phyloP scores from a whole-genome alignment of 2,888 invertebrate species.

The Pyrocoelia pectoralis region DNA sequence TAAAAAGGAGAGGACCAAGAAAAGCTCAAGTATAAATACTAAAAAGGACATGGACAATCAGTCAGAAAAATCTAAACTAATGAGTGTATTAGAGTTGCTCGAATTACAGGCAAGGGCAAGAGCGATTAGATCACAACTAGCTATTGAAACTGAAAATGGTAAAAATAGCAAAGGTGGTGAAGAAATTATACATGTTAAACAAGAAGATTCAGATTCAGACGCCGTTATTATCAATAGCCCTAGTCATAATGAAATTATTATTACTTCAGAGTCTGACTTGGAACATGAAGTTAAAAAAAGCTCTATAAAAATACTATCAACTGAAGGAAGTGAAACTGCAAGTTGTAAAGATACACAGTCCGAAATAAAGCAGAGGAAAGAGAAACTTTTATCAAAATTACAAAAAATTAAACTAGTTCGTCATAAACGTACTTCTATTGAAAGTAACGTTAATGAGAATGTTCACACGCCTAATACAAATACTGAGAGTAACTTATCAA shows the following conservation, averaged over 20 bases:
- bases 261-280: constrained; percentile 57
- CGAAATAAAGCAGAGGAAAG: constrained; percentile 9
- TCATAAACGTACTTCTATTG: background rate
- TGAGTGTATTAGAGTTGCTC: constrained; percentile 73
- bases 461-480: background rate
- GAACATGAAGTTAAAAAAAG: constrained; percentile 32
- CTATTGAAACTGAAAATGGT: constrained; percentile 60
- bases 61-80: constrained; percentile 53
- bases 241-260: constrained; percentile 51
- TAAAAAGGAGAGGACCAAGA: background rate
- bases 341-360: background rate
- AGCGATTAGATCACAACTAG: constrained; percentile 73
- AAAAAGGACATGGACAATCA: constrained; percentile 13
- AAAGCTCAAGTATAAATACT: background rate
- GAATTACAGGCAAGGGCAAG: constrained; percentile 75
- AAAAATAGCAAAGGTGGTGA: background rate
- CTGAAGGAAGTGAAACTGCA: background rate
- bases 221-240: constrained; percentile 52
- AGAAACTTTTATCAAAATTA: constrained; percentile 16
- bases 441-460: background rate
- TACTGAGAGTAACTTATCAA: background rate
- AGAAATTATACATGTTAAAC: constrained; percentile 40
- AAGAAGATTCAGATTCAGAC: constrained; percentile 46
- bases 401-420: constrained; percentile 18
- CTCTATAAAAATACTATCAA: background rate